Base-by-base conservation (phyloP, 2,797 vertebrate genomes). In the Catamblyrhynchus diadema region DNA sequence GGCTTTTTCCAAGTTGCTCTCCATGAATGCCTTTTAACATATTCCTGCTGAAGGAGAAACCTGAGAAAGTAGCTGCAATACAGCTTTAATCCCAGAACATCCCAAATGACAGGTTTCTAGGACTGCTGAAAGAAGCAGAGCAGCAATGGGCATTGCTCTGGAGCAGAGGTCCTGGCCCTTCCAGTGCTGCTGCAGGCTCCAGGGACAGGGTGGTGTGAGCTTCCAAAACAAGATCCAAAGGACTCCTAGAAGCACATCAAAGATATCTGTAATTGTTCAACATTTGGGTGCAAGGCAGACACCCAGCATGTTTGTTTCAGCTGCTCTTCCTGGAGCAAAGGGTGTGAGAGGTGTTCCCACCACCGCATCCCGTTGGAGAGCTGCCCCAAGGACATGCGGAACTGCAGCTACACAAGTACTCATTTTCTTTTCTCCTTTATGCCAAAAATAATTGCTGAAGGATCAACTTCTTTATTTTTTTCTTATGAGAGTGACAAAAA, bases 341-440 rank as follows among this genome's bases (percentile, higher is more conserved):
- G 13, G 8, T 44, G 14, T 42, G 39, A 78, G n/a, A 66, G 23
- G 37, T 1, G 8, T 4, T 81, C 30, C 56, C 1, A 2, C 9
- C 12, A 28, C 27, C 73, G 33, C 7, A 5, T n/a, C 61, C 7
- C 1, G 0, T 13, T 25, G 59, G n/a, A 64, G 30, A 81, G 14
- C 53, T 61, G 42, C 50, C 73, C 77, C 39, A 17, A 28, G 30
- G 42, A 45, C 65, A 88, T 33, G 14, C 20, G 61, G 44, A 93
- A 9, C 41, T 39, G 28, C 24, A 69, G 39, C 59, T 73, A 5
- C 14, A 25, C 19, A 24, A 17, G 9, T 12, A 32, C 14, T 14
- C 0, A 0, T 14, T 23, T 19, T 32, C 35, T 62, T 14, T 9
- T 30, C 35, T 73, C 20, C 22, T 83, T 48, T 27, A 60, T 6